phyloP scores from a whole-genome alignment of 1,140 invertebrate species.

The Cherax quadricarinatus region DNA sequence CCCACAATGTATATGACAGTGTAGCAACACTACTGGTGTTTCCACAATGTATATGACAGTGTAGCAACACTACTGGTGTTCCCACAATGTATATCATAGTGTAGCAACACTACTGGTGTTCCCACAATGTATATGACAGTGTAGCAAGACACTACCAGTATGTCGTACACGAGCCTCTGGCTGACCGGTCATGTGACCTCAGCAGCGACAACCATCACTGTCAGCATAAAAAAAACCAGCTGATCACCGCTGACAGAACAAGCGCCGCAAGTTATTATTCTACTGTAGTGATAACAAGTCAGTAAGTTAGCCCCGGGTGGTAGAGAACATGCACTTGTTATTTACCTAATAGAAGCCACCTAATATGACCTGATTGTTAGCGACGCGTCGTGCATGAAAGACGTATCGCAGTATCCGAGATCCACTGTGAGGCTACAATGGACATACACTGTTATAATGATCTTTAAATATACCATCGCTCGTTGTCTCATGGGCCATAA shows the following conservation, averaged over 20 bases:
- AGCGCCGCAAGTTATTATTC: neutral
- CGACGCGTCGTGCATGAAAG: slow-evolving; percentile 20
- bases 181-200: neutral
- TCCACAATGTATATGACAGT: no score
- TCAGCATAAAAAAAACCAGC: neutral
- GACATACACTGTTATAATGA: slow-evolving; percentile 57
- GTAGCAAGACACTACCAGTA: no score
- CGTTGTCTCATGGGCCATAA: slow-evolving; percentile 12
- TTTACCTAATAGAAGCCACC: slow-evolving; percentile 2
- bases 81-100: no score
- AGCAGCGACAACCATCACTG: neutral
- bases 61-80: no score
- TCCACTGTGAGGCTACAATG: slow-evolving; percentile 57
- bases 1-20: no score
- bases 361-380: slow-evolving; percentile 30
- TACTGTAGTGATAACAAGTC: neutral
- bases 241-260: neutral
- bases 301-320: neutral
- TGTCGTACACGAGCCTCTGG: neutral
- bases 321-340: neutral
- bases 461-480: slow-evolving; percentile 70
- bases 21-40: no score
- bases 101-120: no score
- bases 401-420: slow-evolving; percentile 41
- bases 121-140: no score